A percentile compares a stretch with the other conserved stretches of the same genome.
Conservation (phyloP, 2,113 vertebrate species). For the Hypanus sabinus region DNA sequence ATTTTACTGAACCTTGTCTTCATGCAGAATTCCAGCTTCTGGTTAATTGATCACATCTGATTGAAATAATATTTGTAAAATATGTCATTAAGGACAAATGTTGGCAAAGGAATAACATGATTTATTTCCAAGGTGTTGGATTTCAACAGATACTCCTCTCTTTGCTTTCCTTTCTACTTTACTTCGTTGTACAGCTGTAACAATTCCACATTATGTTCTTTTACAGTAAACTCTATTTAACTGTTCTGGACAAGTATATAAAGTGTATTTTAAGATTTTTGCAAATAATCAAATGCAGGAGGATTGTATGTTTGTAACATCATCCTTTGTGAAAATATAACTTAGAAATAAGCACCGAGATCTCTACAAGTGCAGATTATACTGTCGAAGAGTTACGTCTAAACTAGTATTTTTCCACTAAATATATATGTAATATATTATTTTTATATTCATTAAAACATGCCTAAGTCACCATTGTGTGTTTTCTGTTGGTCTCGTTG, state of each 20-base stretch:
- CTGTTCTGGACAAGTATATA: not conserved
- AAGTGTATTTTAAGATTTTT: not conserved
- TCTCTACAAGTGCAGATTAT: not conserved
- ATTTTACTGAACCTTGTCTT: not conserved
- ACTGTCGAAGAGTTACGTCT: not conserved
- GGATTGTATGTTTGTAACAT: not conserved
- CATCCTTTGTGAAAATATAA: not conserved
- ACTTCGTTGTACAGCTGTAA: not conserved
- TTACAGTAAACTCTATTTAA: not conserved
- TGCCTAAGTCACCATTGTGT: not conserved
- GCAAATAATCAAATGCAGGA: not conserved
- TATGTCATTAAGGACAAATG: not conserved
- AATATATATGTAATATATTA: not conserved
- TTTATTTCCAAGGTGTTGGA: not conserved
- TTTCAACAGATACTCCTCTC: not conserved
- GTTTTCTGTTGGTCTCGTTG: not conserved
- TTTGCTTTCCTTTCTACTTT: not conserved
- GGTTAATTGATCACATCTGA: not conserved
- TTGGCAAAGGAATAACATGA: too few species aligned
- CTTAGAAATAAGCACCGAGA: not conserved
- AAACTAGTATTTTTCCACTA: not conserved
- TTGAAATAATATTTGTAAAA: not conserved
- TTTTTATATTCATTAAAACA: not conserved
- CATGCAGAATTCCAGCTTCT: not conserved
- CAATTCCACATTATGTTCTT: not conserved